Evolutionary conservation across 1,140 invertebrate species (phyloP).

Genomic region (Chironomus tepperi): DNA sequence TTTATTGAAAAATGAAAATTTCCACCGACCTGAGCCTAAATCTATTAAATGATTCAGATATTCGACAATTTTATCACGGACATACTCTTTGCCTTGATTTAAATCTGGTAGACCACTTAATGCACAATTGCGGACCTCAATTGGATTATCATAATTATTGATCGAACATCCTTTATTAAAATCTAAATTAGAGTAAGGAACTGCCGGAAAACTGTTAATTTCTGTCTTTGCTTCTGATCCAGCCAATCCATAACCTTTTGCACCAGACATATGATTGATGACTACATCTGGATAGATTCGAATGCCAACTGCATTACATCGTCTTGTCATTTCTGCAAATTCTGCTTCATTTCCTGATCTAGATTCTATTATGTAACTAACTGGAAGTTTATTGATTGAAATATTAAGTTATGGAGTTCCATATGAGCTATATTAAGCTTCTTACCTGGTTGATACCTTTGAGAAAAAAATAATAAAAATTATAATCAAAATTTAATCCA

Average conservation of each 20-base stretch:
- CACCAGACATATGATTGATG: conserved; percentile 66
- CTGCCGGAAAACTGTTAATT: conserved; percentile 40
- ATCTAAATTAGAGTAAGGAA: conserved; percentile 42
- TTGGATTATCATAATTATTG: conserved; percentile 42
- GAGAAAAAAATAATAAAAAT: too few relatives aligned
- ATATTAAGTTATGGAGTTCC: conserved; percentile 39
- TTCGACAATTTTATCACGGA: conserved; percentile 53
- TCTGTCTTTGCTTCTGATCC: conserved; percentile 41
- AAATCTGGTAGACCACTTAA: conserved; percentile 61
- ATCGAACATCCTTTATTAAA: conserved; percentile 47
- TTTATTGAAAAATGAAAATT: too few relatives aligned
- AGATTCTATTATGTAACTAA: conserved; percentile 44
- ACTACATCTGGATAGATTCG: conserved; percentile 67
- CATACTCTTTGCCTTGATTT: conserved; percentile 51
- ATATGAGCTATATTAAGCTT: too few relatives aligned
- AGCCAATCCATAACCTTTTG: conserved; percentile 42
- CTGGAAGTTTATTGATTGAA: conserved; percentile 80
- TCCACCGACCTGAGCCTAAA: too few relatives aligned
- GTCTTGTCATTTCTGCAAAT: conserved; percentile 63
- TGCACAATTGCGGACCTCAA: conserved; percentile 61
- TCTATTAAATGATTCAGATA: conserved; percentile 60
- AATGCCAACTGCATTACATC: conserved; percentile 65
- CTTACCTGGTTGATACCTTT: conserved; percentile 42
- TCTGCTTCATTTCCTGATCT: conserved; percentile 65
- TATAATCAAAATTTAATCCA: too few relatives aligned